Evolutionary conservation across 2,113 vertebrate genomes (phyloP).

Genomic region (Semicossyphus pulcher): DNA sequence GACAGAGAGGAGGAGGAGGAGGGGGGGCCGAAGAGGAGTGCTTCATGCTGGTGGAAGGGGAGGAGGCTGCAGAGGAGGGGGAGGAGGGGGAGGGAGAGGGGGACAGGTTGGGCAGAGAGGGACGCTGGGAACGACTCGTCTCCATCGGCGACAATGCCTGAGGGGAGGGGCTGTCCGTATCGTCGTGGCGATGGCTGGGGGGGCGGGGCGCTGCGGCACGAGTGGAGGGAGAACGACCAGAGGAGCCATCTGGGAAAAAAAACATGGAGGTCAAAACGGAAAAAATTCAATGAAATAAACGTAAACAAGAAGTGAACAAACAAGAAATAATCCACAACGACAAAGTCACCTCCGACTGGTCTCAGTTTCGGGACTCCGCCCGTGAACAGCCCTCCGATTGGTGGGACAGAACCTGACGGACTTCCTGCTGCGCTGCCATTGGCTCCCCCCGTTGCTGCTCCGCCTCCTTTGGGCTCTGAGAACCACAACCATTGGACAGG

Average conservation of each 20-base stretch:
- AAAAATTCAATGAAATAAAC: background rate
- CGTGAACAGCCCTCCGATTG: slow-evolving; percentile 88
- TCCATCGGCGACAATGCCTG: slow-evolving; percentile 86
- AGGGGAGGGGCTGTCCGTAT: slow-evolving; percentile 78
- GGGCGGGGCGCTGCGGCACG: slow-evolving; percentile 88
- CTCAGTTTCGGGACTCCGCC: slow-evolving; percentile 90
- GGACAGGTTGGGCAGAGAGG: slow-evolving; percentile 90
- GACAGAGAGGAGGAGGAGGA: slow-evolving; percentile 83
- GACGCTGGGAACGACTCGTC: slow-evolving; percentile 85
- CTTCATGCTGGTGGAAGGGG: slow-evolving; percentile 85
- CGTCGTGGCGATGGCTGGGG: slow-evolving; percentile 81
- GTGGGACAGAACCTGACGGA: slow-evolving; percentile 75
- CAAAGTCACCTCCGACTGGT: slow-evolving; percentile 85
- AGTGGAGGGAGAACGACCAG: slow-evolving; percentile 80
- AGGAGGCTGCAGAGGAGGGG: slow-evolving; percentile 87
- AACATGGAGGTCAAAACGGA: background rate
- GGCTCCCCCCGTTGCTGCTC: slow-evolving; percentile 54
- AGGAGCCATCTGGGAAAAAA: slow-evolving; percentile 75
- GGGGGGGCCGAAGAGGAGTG: slow-evolving; percentile 90
- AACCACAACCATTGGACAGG: slow-evolving; percentile 62
- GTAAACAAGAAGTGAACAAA: background rate
- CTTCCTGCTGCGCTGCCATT: slow-evolving; percentile 73
- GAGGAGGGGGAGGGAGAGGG: slow-evolving; percentile 81
- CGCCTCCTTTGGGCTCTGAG: slow-evolving; percentile 80
- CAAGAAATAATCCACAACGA: no score